phyloP scores from a whole-genome alignment of 92 coral and sea anemone species.

The Epizoanthus rinbou region DNA sequence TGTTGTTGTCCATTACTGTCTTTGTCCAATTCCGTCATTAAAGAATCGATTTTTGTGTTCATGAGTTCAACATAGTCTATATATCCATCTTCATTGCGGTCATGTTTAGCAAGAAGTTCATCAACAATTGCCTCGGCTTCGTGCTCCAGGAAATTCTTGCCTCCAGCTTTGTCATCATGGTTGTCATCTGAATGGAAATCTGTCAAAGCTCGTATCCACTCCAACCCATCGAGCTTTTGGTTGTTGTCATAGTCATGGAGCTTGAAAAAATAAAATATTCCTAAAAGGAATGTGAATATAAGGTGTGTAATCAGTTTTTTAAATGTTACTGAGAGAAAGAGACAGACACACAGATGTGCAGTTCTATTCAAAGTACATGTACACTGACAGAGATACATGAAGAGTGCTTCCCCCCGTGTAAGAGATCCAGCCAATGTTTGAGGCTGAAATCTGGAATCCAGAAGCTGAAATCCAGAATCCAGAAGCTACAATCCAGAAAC shows the following conservation, averaged over 20 bases:
- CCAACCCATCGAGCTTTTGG: conserved; percentile 92
- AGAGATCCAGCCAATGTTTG: too few relatives aligned
- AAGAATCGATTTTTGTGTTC: conserved; percentile 76
- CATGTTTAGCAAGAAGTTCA: conserved; percentile 90
- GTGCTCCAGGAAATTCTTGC: conserved; percentile 72
- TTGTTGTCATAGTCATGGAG: conserved; percentile 95
- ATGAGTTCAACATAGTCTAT: conserved; percentile 85
- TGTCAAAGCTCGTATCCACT: conserved; percentile 81
- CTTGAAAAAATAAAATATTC: conserved; percentile 93
- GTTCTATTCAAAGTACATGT: not conserved
- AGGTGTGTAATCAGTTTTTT: not conserved
- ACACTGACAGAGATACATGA: too few relatives aligned
- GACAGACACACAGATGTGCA: not conserved
- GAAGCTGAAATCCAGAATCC: too few relatives aligned
- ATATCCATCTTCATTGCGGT: conserved; percentile 81
- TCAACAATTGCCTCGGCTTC: conserved; percentile 89
- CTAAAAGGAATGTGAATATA: conserved; percentile 39
- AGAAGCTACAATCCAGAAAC: too few relatives aligned
- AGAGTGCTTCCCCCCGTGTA: too few relatives aligned
- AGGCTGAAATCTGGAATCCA: too few relatives aligned
- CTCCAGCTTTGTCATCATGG: conserved; percentile 63
- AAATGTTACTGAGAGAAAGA: too few relatives aligned
- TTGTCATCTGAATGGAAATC: conserved; percentile 69
- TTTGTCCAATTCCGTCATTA: conserved; percentile 88
- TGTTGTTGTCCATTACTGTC: conserved; percentile 25